Evolutionary conservation across 2,797 vertebrate genomes (phyloP), one percentile per base, ranked within the genome.

Genomic region (Eutrigla gurnardus): DNA sequence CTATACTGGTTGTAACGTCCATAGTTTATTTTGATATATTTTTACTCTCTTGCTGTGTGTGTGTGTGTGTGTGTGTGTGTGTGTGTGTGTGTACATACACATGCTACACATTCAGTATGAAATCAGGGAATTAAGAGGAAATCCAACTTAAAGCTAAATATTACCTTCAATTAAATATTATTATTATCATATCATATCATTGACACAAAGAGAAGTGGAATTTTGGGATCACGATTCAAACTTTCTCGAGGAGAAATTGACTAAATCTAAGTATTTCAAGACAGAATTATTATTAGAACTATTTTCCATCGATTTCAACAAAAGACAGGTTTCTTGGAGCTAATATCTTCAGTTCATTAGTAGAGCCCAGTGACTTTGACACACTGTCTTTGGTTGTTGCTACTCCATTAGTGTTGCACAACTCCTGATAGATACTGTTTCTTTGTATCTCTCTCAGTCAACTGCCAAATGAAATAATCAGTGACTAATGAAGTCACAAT

Each of bases 401-500:
- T 18, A 71, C 25, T 77, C 39, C n/a, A 57, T 61, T 42, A 15
- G 73, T 82, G 60, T 77, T 46, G 76, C 63, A 73, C 65, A 70
- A 54, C 42, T 55, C 60, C 65, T 73, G 60, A 71, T 45, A 68
- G 12, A 73, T 59, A 43, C 43, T 40, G 12, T 57, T 40, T 17
- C 63, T 14, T 39, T 53, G 49, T 73, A 36, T 69, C 50, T 67
- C 14, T 68, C 57, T 45, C 57, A 71, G 46, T 74, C 69, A 62
- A 43, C 68, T 81, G 70, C 73, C 80, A 86, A 82, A 72, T 85
- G 64, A 88, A 85, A 88, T 82, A 85, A 82, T 86, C 80, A 82
- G 70, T 43, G 4, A 18, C 80, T 83, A 90, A 88, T 83, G 83
- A 86, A 81, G 78, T 72, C 69, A 49, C 85, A 86, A 83, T 80